Base-by-base conservation (phyloP, 2,797 vertebrate species). In the Uromys caudimaculatus region DNA sequence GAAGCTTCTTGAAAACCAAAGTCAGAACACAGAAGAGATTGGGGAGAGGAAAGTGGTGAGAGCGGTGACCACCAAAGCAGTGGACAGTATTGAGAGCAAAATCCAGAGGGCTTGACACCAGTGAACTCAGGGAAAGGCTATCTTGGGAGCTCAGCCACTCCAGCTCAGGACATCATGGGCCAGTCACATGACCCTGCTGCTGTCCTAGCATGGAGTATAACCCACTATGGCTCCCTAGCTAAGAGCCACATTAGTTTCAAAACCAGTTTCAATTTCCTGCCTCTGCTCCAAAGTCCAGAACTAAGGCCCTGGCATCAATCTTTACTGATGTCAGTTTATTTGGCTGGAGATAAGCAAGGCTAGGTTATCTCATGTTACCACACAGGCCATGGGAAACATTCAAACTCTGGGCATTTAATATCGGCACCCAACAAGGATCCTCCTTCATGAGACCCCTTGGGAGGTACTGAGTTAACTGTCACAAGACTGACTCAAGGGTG, bases 311-410 rank as follows among this genome's bases (percentile, higher is more conserved):
- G 29, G 4, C 23, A n/a, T 69, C 67, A 54, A 62, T 76, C 8
- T 94, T 75, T 93, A 21, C 12, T 75, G n/a, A 89, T 82, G 82
- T 62, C 41, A n/a, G 38, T 32, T 93, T 10, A 75, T 78, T 75
- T 88, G 81, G 14, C 17, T 64, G 50, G 94, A 44, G 24, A 58
- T 54, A 35, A 69, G 38, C 50, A 52, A 50, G 21, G 7, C 19
- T 52, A 67, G 41, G 11, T 21, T 75, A 93, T 64, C 27, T 35
- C 54, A 0, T 23, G 14, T 82, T 92, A 76, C 24, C 84, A 54
- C 3, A 81, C 38, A 47, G 24, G 10, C 12, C 32, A 32, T 52
- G 21, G 16, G 78, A 76, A 95, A 56, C 56, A n/a, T 38, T 78
- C 24, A 78, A 64, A 85, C 14, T 69, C n/a, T 10, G 84, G 88